phyloP scores from a whole-genome alignment of 2,888 invertebrate genomes.

The Smittia sp. region DNA sequence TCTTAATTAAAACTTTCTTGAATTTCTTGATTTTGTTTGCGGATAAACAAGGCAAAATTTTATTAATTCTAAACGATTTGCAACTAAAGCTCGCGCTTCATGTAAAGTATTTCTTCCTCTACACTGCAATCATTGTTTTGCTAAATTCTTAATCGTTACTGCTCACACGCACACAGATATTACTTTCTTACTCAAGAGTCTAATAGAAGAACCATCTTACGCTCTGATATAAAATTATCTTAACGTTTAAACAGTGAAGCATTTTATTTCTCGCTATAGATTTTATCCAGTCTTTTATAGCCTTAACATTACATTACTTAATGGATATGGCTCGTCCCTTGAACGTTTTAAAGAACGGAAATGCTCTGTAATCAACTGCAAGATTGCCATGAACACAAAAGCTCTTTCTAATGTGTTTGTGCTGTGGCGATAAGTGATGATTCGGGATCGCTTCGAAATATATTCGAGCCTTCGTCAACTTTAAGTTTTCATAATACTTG shows the following conservation, averaged over 20 bases:
- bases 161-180: not conserved
- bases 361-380: not conserved
- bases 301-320: not conserved
- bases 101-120: no score
- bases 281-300: slow-evolving; percentile 12
- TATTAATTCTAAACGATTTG: no score
- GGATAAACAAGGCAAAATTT: no score
- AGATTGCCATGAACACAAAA: not conserved
- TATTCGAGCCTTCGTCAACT: not conserved
- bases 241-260: not conserved
- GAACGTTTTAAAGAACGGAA: not conserved
- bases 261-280: not conserved
- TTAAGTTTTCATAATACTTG: no score
- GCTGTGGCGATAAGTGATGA: no score
- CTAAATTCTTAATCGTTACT: not conserved
- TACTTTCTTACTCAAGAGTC: not conserved
- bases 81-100: no score
- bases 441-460: not conserved
- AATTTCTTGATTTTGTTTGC: no score
- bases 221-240: not conserved
- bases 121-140: not conserved
- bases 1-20: not conserved
- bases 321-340: not conserved
- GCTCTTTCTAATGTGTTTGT: not conserved
- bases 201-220: not conserved